These are phyloP conservation scores for Ophonus ardosiacus DNA, from an alignment of 2,888 invertebrate species.

Conservation along the genomic window DNA sequence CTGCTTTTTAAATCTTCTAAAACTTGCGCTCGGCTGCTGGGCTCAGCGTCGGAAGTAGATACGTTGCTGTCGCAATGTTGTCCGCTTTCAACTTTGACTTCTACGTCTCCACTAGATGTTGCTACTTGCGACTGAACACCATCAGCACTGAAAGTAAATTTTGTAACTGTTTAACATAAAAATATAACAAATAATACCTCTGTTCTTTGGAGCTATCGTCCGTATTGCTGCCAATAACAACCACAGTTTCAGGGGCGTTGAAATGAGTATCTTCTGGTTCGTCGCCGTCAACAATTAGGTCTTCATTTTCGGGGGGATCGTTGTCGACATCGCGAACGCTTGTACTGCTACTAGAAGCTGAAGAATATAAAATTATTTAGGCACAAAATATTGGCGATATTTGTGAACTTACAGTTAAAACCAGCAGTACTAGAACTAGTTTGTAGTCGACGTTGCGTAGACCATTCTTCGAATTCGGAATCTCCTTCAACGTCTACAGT, in stretches of 20 bases:
- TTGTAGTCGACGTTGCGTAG: slow-evolving; percentile 71
- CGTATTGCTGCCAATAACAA: slow-evolving; percentile 26
- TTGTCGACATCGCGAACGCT: slow-evolving; percentile 71
- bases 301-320: slow-evolving; percentile 71
- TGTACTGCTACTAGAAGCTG: slow-evolving; percentile 72
- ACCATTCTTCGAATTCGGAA: slow-evolving; percentile 80
- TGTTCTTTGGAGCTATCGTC: slow-evolving; percentile 56
- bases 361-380: slow-evolving; percentile 39
- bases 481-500: slow-evolving; percentile 83
- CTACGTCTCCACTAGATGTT: slow-evolving; percentile 74
- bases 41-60: slow-evolving; percentile 75
- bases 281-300: slow-evolving; percentile 75
- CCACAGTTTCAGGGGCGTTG: slow-evolving; percentile 71
- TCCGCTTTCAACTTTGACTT: slow-evolving; percentile 72
- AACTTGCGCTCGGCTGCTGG: slow-evolving; percentile 75
- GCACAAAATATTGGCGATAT: neutral
- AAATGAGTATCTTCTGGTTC: slow-evolving; percentile 75
- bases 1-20: slow-evolving; percentile 80
- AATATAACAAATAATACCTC: slow-evolving; percentile 27
- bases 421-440: slow-evolving; percentile 27
- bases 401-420: slow-evolving; percentile 40
- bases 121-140: slow-evolving; percentile 72
- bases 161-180: neutral
- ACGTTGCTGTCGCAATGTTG: slow-evolving; percentile 76
- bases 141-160: slow-evolving; percentile 66